Evolutionary conservation across 1,140 invertebrate genomes (phyloP).

Genomic region (Heliothis subflexa): DNA sequence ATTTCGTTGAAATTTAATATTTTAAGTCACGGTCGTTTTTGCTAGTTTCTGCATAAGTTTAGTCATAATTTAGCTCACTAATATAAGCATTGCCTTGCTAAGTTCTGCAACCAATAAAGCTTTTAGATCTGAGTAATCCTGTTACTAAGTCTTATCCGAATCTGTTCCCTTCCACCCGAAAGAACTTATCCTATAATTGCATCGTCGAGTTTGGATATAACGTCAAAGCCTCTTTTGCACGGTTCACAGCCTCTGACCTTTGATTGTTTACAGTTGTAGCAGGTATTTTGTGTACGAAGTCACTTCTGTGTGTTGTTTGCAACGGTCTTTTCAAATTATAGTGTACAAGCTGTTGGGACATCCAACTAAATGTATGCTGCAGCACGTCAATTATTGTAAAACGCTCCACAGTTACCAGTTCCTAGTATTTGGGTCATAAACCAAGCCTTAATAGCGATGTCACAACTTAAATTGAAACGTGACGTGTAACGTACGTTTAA

Average conservation of each 20-base stretch:
- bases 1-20: no score
- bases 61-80: neutral
- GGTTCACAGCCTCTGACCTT: slow-evolving; percentile 28
- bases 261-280: slow-evolving; percentile 19
- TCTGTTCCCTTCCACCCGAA: neutral
- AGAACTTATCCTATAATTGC: slow-evolving; percentile 1
- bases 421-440: slow-evolving; percentile 38
- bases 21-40: no score
- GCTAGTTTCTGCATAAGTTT: no score
- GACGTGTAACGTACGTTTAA: neutral
- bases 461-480: slow-evolving; percentile 37
- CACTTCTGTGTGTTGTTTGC: neutral
- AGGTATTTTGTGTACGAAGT: neutral
- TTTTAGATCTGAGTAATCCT: neutral
- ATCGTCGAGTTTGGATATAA: neutral
- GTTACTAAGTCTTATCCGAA: neutral
- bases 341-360: neutral
- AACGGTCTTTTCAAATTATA: neutral
- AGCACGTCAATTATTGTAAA: slow-evolving; percentile 10
- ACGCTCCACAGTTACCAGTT: slow-evolving; percentile 10
- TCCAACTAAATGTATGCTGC: neutral
- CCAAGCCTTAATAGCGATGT: slow-evolving; percentile 34
- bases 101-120: neutral
- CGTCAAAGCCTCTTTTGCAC: neutral
- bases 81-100: neutral